Evolutionary conservation across 2,888 invertebrate genomes (phyloP).

Genomic region (Corbicula japonica): DNA sequence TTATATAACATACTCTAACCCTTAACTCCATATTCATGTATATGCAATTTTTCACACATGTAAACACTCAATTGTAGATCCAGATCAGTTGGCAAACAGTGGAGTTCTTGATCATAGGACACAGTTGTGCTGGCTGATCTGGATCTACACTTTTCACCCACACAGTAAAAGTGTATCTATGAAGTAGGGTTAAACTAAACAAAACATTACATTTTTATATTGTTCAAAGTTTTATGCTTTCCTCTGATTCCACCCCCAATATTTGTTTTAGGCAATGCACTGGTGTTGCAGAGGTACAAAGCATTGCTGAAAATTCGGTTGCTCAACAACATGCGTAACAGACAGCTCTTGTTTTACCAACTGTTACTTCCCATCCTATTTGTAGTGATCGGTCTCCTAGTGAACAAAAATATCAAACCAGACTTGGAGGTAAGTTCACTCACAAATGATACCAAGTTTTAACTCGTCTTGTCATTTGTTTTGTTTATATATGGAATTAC

Average conservation of each 20-base stretch:
- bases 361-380: constrained; percentile 76
- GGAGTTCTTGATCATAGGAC: no score
- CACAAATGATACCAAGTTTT: not conserved
- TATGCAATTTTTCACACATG: no score
- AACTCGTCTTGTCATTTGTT: no score
- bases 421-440: constrained; percentile 8
- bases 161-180: no score
- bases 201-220: not conserved
- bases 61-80: no score
- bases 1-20: no score
- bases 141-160: no score
- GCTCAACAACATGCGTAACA: constrained; percentile 64
- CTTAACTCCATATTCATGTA: no score
- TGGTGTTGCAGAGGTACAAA: constrained; percentile 68
- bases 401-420: constrained; percentile 55
- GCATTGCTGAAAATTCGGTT: constrained; percentile 73
- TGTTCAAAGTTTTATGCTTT: not conserved
- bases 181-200: no score
- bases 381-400: constrained; percentile 72
- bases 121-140: no score
- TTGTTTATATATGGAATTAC: no score
- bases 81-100: no score
- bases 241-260: not conserved
- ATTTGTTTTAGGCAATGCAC: constrained; percentile 17
- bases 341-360: constrained; percentile 67